These are phyloP conservation scores for Drosophila bifasciata DNA, from an alignment of 1,140 invertebrate species.

Conservation along the genomic window DNA sequence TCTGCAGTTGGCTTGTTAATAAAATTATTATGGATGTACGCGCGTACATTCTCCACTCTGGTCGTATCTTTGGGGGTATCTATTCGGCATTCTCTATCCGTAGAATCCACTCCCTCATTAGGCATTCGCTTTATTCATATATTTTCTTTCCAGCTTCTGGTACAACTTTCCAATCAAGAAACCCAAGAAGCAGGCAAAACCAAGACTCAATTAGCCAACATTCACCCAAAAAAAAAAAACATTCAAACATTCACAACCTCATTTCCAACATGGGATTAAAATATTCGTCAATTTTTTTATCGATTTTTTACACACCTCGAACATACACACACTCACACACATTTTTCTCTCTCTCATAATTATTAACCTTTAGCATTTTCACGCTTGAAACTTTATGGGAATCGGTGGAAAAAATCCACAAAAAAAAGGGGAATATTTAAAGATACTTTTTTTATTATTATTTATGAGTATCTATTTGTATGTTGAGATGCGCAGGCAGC, in stretches of 20 bases:
- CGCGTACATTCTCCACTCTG: neutral
- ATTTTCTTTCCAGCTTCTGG: slow-evolving; percentile 9
- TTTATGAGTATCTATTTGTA: slow-evolving; percentile 77
- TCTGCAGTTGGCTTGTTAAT: slow-evolving; percentile 14
- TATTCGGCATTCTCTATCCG: neutral
- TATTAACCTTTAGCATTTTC: slow-evolving; percentile 82
- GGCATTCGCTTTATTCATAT: neutral
- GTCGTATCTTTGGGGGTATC: slow-evolving; percentile 1
- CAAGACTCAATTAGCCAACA: slow-evolving; percentile 43
- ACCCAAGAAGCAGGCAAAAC: slow-evolving; percentile 12
- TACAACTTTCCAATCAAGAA: slow-evolving; percentile 34
- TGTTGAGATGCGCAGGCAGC: slow-evolving; percentile 67
- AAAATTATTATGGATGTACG: slow-evolving; percentile 8
- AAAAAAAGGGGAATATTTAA: slow-evolving; percentile 26
- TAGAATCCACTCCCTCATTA: slow-evolving; percentile 23
- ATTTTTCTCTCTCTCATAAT: slow-evolving; percentile 55
- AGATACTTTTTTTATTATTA: slow-evolving; percentile 55
- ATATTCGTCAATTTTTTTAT: slow-evolving; percentile 54
- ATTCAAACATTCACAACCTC: slow-evolving; percentile 29
- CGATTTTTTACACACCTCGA: slow-evolving; percentile 49
- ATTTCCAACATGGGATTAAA: slow-evolving; percentile 16
- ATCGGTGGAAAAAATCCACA: slow-evolving; percentile 25
- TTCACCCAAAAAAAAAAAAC: slow-evolving; percentile 27
- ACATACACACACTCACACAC: neutral
- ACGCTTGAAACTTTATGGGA: slow-evolving; percentile 68